Base-by-base conservation (phyloP, 2,113 vertebrate genomes). In the Lamprologus callipterus region DNA sequence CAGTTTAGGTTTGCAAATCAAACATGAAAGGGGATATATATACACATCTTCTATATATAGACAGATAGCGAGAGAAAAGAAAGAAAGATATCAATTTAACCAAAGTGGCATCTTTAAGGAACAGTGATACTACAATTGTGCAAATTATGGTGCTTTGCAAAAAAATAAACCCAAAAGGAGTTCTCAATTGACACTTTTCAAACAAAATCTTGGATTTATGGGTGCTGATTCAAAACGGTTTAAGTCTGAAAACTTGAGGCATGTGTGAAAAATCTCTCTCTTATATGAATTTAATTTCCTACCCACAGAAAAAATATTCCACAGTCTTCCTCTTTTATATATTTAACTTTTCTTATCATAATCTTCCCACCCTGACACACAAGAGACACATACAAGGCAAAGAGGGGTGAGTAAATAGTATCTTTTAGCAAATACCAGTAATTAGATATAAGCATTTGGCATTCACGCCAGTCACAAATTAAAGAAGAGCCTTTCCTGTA, bases 381-480 rank as follows among this genome's bases (percentile, higher is more conserved):
- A 63, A 84, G 82, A 89, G 85, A 90, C 78, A 88, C 87, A 88
- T 73, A 90, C 83, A 68, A 91, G 91, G 91, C 84, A 91, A 87
- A 89, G 87, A 86, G 84, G 73, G 89, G 82, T 85, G 91, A 93
- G 94, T 92, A 94, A 94, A 94, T 91, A 92, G 90, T 91, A 92
- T 94, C 91, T 94, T 95, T 95, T 91, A 93, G 94, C 87, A 95
- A 95, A 95, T 92, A 96, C 92, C 94, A 95, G 95, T 92, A 95
- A 96, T 96, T 96, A 95, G 94, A 94, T 94, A 93, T 92, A 94
- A 80, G 92, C 93, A 92, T 92, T 91, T 93, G 93, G 94, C 91
- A 89, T 94, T 94, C 89, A 85, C 90, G 87, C 91, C 87, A 91
- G 89, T 94, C 83, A 81, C 91, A 95, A 95, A 95, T 95, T 93